Evolutionary conservation across 53 echinoderm and acorn worm species (phyloP).

Genomic region (Echinometra lucunter): DNA sequence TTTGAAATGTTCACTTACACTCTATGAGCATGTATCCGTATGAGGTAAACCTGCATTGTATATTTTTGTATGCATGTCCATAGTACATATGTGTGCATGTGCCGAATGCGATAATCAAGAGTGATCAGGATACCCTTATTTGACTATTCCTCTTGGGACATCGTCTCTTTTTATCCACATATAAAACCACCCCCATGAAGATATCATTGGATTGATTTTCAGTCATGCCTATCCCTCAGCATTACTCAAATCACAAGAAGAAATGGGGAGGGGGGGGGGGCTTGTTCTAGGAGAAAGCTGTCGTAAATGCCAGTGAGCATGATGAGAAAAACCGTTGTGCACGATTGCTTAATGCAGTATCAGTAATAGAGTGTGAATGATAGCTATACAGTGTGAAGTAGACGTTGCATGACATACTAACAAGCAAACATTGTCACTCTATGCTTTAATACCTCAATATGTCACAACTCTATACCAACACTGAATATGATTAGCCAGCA

Average conservation of each 20-base stretch:
- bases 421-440: slow-evolving; percentile 22
- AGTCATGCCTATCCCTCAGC: slow-evolving; percentile 36
- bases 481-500: background rate
- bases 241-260: slow-evolving; percentile 33
- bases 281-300: background rate
- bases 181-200: slow-evolving; percentile 2
- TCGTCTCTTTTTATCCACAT: background rate
- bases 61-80: background rate
- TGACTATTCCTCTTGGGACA: background rate
- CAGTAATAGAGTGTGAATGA: slow-evolving; percentile 51
- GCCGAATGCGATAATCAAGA: background rate
- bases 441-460: background rate
- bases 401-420: slow-evolving; percentile 1
- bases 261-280: background rate
- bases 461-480: background rate
- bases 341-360: slow-evolving; percentile 45
- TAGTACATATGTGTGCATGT: background rate
- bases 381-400: slow-evolving; percentile 3
- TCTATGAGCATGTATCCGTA: no score
- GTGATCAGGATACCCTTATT: background rate
- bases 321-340: slow-evolving; percentile 46
- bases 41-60: no score
- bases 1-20: no score
- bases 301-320: slow-evolving; percentile 46
- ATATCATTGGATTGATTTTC: slow-evolving; percentile 35